phyloP scores from a whole-genome alignment of 2,888 invertebrate genomes.

The Drosophila leonis region DNA sequence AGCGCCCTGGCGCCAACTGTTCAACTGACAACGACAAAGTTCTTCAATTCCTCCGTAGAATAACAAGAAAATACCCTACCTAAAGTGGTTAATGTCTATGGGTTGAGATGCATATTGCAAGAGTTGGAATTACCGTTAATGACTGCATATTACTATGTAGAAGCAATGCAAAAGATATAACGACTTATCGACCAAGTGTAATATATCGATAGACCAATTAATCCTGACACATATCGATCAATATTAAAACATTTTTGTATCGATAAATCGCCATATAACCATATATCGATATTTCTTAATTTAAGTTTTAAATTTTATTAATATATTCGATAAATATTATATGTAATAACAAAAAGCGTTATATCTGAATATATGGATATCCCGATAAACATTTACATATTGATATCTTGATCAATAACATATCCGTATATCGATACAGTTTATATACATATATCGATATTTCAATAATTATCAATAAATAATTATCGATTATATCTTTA shows the following conservation, averaged over 20 bases:
- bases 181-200: background rate
- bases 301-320: too few species aligned
- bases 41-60: slow-evolving; percentile 11
- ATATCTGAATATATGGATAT: too few species aligned
- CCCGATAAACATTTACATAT: too few species aligned
- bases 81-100: background rate
- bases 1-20: slow-evolving; percentile 74
- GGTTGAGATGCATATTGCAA: background rate
- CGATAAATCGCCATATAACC: background rate
- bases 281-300: background rate
- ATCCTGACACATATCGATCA: background rate
- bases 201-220: background rate
- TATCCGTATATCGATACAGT: too few species aligned
- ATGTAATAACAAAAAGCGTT: too few species aligned
- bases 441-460: too few species aligned
- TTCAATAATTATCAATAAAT: too few species aligned
- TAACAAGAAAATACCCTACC: slow-evolving; percentile 1
- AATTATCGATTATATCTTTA: too few species aligned
- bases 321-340: too few species aligned
- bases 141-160: background rate
- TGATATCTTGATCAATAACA: too few species aligned
- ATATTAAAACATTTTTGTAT: background rate
- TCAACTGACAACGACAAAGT: slow-evolving; percentile 46
- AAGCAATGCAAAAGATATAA: background rate
- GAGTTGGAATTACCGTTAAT: background rate